Conservation (phyloP, 2,888 invertebrate genomes). For the Stegana nigrithorax region DNA sequence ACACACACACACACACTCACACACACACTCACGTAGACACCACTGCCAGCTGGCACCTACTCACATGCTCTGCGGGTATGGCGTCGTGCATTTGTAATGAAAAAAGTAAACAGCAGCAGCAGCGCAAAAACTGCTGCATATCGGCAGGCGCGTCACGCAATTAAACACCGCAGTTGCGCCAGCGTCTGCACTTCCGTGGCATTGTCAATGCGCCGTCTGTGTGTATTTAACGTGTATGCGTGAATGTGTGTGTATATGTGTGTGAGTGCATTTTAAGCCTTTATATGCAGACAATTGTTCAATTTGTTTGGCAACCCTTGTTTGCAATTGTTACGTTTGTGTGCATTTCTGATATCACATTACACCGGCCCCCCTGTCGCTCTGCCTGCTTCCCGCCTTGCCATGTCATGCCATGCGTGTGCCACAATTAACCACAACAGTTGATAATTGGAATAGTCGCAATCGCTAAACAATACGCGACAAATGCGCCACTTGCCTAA, state of each 20-base stretch:
- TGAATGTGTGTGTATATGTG: background rate
- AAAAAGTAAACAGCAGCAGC: background rate
- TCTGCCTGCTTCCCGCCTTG: no score
- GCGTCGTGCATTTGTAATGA: background rate
- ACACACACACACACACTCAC: background rate
- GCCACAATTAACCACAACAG: no score
- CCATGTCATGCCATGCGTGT: no score
- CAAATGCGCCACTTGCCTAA: no score
- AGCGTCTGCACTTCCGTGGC: background rate
- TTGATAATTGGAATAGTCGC: no score
- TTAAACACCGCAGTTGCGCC: background rate
- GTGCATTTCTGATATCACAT: no score
- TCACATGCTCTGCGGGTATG: background rate
- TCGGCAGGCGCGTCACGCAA: conserved; percentile 2
- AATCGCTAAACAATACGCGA: no score
- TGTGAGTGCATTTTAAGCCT: background rate
- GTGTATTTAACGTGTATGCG: no score
- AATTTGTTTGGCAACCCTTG: no score
- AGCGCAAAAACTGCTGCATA: background rate
- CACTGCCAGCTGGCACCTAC: background rate
- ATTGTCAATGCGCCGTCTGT: background rate
- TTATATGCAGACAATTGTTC: no score
- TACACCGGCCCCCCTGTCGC: no score
- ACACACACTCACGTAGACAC: background rate
- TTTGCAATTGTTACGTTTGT: no score